A percentile compares a stretch with the other conserved stretches of the same genome.
These are phyloP conservation scores for Pelobates fuscus DNA, from an alignment of 2,113 vertebrate genomes.

Conservation along the genomic window DNA sequence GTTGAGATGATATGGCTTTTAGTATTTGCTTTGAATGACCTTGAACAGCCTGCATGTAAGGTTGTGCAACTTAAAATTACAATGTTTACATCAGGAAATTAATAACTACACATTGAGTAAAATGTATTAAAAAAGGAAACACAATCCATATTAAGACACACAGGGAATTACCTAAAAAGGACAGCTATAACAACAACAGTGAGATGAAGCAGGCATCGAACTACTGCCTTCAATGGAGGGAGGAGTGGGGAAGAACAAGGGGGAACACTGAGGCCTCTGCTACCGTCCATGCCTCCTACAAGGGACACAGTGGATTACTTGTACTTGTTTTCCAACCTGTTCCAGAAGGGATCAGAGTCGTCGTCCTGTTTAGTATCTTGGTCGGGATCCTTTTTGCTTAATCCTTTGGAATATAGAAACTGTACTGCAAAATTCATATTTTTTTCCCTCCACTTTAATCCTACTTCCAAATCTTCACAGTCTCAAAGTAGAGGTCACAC, in stretches of 20 bases:
- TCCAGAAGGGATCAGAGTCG: conserved; percentile 91
- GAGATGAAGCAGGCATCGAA: conserved; percentile 66
- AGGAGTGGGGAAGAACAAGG: conserved; percentile 53
- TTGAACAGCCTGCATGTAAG: too few species aligned
- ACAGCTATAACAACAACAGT: conserved; percentile 62
- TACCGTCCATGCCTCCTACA: conserved; percentile 33
- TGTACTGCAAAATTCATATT: conserved; percentile 88
- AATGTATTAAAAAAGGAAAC: too few species aligned
- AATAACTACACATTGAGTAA: too few species aligned
- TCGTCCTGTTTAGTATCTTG: conserved; percentile 67
- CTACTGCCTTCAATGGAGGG: conserved; percentile 60
- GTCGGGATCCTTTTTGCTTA: conserved; percentile 69
- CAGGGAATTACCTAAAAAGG: conserved; percentile 66
- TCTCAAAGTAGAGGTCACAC: background rate
- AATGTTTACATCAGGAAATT: too few species aligned
- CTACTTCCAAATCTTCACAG: background rate
- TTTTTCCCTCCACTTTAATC: conserved; percentile 6
- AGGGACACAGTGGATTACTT: conserved; percentile 25
- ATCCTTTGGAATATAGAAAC: conserved; percentile 78
- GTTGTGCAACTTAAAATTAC: too few species aligned
- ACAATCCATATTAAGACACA: background rate
- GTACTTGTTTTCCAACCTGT: conserved; percentile 79
- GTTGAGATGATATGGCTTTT: too few species aligned
- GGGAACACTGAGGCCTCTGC: conserved; percentile 52
- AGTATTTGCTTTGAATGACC: too few species aligned